phyloP scores from a whole-genome alignment of 2,113 vertebrate genomes.

The Meleagris gallopavo region DNA sequence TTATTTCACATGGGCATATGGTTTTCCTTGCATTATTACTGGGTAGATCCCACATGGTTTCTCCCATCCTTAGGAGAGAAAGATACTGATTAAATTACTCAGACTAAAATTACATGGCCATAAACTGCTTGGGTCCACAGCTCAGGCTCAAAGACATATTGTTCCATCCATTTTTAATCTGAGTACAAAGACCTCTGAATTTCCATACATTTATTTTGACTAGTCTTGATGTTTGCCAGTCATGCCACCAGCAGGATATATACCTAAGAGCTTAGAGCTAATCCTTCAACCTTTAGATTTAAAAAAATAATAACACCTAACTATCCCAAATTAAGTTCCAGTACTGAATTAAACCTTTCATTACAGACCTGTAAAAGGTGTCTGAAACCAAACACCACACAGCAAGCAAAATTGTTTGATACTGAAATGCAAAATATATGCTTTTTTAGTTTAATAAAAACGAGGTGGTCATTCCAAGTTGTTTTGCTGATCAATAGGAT shows the following conservation, averaged over 20 bases:
- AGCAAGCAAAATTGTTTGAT: background rate
- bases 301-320: background rate
- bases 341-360: background rate
- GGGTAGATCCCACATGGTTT: background rate
- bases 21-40: background rate
- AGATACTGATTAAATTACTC: background rate
- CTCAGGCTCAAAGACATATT: background rate
- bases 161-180: background rate
- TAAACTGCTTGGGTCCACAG: background rate
- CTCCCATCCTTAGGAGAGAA: background rate
- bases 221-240: background rate
- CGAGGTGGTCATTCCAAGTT: background rate
- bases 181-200: background rate
- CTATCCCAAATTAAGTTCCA: background rate
- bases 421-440: background rate
- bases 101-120: background rate
- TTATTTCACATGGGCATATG: background rate
- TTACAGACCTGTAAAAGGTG: background rate
- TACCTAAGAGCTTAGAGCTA: background rate
- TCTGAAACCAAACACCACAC: background rate
- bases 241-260: background rate
- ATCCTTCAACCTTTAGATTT: background rate
- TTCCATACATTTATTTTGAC: background rate
- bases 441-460: conserved; percentile 11
- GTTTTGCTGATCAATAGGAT: background rate